Evolutionary conservation across 2,797 vertebrate species (phyloP), one percentile per base, ranked within the genome.

Genomic region (Acanthiza pusilla): DNA sequence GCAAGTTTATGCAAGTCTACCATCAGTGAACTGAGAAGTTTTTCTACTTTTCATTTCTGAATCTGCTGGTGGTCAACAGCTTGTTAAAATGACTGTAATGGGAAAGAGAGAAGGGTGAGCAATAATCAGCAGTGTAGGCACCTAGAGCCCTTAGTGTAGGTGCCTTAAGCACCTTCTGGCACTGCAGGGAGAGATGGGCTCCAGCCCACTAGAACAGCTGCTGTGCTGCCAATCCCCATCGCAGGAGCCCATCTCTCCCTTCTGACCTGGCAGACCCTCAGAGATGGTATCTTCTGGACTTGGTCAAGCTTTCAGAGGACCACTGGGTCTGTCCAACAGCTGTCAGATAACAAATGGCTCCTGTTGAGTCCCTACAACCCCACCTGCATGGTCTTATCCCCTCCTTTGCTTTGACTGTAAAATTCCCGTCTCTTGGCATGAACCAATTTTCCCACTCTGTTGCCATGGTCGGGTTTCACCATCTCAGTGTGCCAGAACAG

Each of bases 21-120:
- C 25, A 22, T 27, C 71, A 78, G 9, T 27, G 27, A 88, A 66
- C 22, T 14, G n/a, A 77, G 13, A 74, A 84, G 6, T 10, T 57
- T 63, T 74, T 73, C 54, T 36, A 2, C 8, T 50, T 73, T 45
- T 16, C 0, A 57, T 81, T 91, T 86, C 54, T 81, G 62, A 84
- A 48, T 40, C 54, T 54, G 57, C 27, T 21, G 18, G 42, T 22
- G 36, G 53, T 54, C 30, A 51, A 32, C 54, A 78, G 34, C 40
- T 82, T 82, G n/a, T 62, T 91, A 57, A 88, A 93, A 71, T 67
- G 6, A 74, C 68, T 76, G 25, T 27, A 73, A 83, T 13, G 17
- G 18, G 22, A 74, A 93, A 85, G 72, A 60, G 55, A 85, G 32
- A 85, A 87, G 10, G 13, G 20, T 23, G 16, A 85, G 18, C 18